phyloP scores from a whole-genome alignment of 2,888 invertebrate genomes.

The Hermodice carunculata region DNA sequence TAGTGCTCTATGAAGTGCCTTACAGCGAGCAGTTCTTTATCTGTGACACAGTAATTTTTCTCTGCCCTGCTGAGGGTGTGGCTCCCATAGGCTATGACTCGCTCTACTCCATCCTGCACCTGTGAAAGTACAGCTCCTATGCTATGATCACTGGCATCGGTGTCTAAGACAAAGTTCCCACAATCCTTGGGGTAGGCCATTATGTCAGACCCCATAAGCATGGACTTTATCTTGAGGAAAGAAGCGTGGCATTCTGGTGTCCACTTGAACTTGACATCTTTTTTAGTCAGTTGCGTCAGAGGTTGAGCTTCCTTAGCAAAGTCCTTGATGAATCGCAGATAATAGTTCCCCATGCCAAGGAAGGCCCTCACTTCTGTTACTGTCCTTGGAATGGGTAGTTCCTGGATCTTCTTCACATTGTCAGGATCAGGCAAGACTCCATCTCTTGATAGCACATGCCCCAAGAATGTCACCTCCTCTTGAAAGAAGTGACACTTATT shows the following conservation, averaged over 20 bases:
- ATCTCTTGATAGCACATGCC: conserved; percentile 7
- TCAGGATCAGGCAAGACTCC: not conserved
- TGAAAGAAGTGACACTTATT: conserved; percentile 30
- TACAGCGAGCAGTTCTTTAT: no score
- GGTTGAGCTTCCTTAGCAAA: conserved; percentile 33
- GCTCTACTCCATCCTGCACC: conserved; percentile 22
- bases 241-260: conserved; percentile 6
- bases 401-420: conserved; percentile 20
- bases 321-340: conserved; percentile 35
- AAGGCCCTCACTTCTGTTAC: conserved; percentile 34
- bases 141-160: conserved; percentile 27
- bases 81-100: conserved; percentile 27
- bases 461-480: not conserved
- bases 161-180: conserved; percentile 24
- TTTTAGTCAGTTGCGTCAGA: conserved; percentile 71
- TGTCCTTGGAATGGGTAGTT: conserved; percentile 30
- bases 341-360: conserved; percentile 41
- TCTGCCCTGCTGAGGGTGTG: conserved; percentile 18
- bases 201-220: conserved; percentile 22
- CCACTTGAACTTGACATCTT: conserved; percentile 19
- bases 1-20: no score
- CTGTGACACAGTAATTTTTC: conserved; percentile 4
- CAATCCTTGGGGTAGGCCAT: conserved; percentile 11
- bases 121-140: conserved; percentile 35
- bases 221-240: conserved; percentile 15